Evolutionary conservation across 2,797 vertebrate genomes (phyloP).

Genomic region (Tokudaia muenninki): DNA sequence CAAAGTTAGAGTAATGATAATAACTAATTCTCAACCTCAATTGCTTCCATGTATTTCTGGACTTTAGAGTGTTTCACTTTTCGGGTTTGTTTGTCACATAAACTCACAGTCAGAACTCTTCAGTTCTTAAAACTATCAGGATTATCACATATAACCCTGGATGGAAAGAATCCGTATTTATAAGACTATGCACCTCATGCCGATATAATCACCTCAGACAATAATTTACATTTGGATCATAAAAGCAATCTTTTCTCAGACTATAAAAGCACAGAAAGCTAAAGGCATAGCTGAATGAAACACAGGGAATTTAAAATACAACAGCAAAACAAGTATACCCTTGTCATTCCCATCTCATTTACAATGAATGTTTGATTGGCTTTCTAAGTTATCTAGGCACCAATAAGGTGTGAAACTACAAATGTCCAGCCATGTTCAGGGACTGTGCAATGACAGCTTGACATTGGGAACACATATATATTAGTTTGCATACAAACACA

Average conservation of each 20-base stretch:
- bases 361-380: background rate
- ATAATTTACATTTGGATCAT: background rate
- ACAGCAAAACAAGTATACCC: background rate
- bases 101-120: background rate
- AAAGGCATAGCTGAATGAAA: constrained; percentile 36
- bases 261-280: background rate
- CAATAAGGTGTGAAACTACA: background rate
- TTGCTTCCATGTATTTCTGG: constrained; percentile 10
- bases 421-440: background rate
- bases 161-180: background rate
- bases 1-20: background rate
- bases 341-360: constrained; percentile 18
- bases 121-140: background rate
- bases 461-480: background rate
- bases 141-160: background rate
- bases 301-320: background rate
- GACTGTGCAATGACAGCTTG: constrained; percentile 1
- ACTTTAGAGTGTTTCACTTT: background rate
- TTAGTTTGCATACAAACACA: background rate
- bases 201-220: background rate
- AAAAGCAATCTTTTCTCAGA: background rate
- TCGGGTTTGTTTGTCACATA: constrained; percentile 1
- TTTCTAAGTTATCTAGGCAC: background rate
- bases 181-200: background rate
- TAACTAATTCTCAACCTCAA: background rate